Conservation (phyloP, 1,140 invertebrate genomes). For the Eumeta japonica region DNA sequence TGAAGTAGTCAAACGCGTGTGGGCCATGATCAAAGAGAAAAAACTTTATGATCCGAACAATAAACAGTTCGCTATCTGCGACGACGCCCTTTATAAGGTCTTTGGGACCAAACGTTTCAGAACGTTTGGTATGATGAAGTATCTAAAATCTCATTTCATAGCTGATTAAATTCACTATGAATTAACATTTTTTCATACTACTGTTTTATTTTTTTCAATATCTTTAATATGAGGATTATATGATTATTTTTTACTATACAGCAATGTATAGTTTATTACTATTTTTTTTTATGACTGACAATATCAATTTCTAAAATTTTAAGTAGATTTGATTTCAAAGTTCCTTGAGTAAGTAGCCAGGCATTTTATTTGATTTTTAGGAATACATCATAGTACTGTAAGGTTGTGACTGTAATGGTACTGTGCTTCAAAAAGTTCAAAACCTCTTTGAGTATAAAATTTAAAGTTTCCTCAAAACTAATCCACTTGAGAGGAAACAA, state of each 20-base stretch:
- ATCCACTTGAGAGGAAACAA: no score
- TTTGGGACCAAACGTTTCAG: constrained; percentile 88
- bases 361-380: no score
- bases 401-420: no score
- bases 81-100: constrained; percentile 85
- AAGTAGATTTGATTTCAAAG: no score
- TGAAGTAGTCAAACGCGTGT: constrained; percentile 90
- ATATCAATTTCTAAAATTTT: no score
- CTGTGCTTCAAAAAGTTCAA: no score
- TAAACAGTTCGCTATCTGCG: constrained; percentile 91
- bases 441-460: no score
- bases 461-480: no score
- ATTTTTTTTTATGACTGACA: neutral
- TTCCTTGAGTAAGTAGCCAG: no score
- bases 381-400: no score
- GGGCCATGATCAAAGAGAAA: constrained; percentile 89
- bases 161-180: constrained; percentile 13
- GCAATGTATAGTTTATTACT: neutral
- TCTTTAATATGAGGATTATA: neutral
- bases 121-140: constrained; percentile 94
- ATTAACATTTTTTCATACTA: neutral
- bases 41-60: constrained; percentile 92
- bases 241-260: neutral
- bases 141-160: constrained; percentile 84
- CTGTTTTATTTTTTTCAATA: neutral